phyloP scores from a whole-genome alignment of 92 coral and sea anemone species.

The Montipora capitata region DNA sequence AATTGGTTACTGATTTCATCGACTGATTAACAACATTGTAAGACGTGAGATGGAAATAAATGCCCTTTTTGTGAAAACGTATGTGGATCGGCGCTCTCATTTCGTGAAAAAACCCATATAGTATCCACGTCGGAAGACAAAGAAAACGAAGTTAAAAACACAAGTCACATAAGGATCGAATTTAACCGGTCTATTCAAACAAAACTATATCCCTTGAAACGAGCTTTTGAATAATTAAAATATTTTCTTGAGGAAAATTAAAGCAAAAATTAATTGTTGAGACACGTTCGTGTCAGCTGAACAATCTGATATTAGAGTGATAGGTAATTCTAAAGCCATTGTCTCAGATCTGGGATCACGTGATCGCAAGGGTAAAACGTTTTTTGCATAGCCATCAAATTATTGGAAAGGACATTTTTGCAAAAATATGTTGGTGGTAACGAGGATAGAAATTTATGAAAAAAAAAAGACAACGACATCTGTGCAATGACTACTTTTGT shows the following conservation, averaged over 20 bases:
- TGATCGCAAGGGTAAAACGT: conserved; percentile 20
- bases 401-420: too few relatives aligned
- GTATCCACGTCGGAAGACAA: not conserved
- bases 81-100: too few relatives aligned
- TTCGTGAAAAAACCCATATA: not conserved
- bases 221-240: not conserved
- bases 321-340: conserved; percentile 27
- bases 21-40: too few relatives aligned
- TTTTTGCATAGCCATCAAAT: too few relatives aligned
- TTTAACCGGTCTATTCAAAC: conserved; percentile 12
- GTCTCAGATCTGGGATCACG: conserved; percentile 30
- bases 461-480: too few relatives aligned
- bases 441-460: not conserved
- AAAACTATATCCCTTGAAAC: conserved; percentile 14
- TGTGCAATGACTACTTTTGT: too few relatives aligned
- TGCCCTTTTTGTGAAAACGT: not conserved
- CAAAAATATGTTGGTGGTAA: not conserved
- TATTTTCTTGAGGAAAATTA: conserved; percentile 29
- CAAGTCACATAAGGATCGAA: conserved; percentile 3
- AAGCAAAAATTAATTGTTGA: conserved; percentile 8
- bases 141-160: not conserved
- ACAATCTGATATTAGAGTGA: conserved; percentile 37
- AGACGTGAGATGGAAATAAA: too few relatives aligned
- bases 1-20: too few relatives aligned
- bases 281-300: conserved; percentile 71